A percentile compares a stretch with the other conserved stretches of the same genome.
phyloP scores from a whole-genome alignment of 2,888 invertebrate genomes.

The Cremastinae sp. region DNA sequence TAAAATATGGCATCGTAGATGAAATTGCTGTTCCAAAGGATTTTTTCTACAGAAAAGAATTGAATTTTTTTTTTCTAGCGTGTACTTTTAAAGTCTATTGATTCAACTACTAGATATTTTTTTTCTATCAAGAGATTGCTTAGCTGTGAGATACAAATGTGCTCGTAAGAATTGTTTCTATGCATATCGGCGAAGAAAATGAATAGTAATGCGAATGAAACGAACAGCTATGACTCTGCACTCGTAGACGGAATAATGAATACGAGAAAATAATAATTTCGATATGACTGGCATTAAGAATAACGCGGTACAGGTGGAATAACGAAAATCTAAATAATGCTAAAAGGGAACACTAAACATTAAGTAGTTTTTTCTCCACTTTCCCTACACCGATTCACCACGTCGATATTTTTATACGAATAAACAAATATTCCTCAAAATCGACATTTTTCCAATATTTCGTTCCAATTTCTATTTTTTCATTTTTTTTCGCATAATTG shows the following conservation, averaged over 20 bases:
- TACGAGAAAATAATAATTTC: slow-evolving; percentile 5
- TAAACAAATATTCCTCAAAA: slow-evolving; percentile 38
- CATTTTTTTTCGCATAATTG: slow-evolving; percentile 31
- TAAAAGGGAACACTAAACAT: slow-evolving; percentile 49
- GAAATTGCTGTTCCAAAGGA: slow-evolving; percentile 10
- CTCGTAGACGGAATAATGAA: slow-evolving; percentile 3
- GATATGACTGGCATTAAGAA: not conserved
- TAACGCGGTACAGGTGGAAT: not conserved
- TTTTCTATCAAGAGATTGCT: not conserved
- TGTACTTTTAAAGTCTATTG: no score
- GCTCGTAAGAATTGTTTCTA: not conserved
- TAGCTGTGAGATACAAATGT: not conserved
- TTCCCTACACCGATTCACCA: slow-evolving; percentile 19
- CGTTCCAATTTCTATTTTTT: slow-evolving; percentile 20
- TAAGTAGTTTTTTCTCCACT: slow-evolving; percentile 32
- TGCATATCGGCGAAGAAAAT: not conserved
- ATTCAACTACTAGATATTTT: no score
- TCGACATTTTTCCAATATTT: slow-evolving; percentile 29
- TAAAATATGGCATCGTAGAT: slow-evolving; percentile 42
- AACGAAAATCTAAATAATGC: slow-evolving; percentile 36
- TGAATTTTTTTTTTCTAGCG: no score
- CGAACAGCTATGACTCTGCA: not conserved
- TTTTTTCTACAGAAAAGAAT: slow-evolving; percentile 1
- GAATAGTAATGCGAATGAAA: slow-evolving; percentile 1
- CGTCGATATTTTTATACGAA: slow-evolving; percentile 47